Evolutionary conservation across 2,888 invertebrate species (phyloP).

Genomic region (Listrodromus nycthemerus): DNA sequence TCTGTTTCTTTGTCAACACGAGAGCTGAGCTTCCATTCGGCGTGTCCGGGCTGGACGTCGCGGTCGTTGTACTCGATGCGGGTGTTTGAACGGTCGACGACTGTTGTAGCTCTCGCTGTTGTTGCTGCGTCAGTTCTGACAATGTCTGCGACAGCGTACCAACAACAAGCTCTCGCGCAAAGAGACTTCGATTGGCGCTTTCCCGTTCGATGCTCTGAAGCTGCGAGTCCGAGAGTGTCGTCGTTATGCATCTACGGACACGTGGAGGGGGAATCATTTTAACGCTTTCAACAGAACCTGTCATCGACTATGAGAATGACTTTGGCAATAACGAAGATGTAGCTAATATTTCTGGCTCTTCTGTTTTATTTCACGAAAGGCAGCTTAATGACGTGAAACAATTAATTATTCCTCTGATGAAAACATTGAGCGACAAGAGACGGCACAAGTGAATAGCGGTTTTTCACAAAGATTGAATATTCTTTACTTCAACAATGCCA

Average conservation of each 20-base stretch:
- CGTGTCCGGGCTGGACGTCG: conserved; percentile 79
- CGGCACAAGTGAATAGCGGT: background rate
- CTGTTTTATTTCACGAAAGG: background rate
- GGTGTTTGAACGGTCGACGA: conserved; percentile 75
- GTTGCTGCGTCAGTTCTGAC: conserved; percentile 78
- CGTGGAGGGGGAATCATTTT: conserved; percentile 61
- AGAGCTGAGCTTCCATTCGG: conserved; percentile 71
- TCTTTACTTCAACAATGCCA: conserved; percentile 41
- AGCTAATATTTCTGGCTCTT: background rate
- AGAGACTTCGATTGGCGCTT: conserved; percentile 82
- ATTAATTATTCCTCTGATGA: background rate
- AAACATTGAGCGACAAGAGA: conserved; percentile 8
- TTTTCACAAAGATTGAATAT: conserved; percentile 2
- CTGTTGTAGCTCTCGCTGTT: conserved; percentile 72
- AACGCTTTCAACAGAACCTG: background rate
- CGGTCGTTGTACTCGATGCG: conserved; percentile 75
- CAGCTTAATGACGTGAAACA: background rate
- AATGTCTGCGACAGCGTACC: conserved; percentile 81
- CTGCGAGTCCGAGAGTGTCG: conserved; percentile 81
- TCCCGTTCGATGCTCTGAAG: conserved; percentile 82
- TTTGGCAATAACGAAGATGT: no score
- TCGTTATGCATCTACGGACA: conserved; percentile 80
- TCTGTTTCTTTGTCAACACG: conserved; percentile 76
- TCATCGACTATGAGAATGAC: background rate
- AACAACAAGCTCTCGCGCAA: conserved; percentile 81